Base-by-base conservation (phyloP, 2,113 vertebrate genomes). In the Sula dactylatra region DNA sequence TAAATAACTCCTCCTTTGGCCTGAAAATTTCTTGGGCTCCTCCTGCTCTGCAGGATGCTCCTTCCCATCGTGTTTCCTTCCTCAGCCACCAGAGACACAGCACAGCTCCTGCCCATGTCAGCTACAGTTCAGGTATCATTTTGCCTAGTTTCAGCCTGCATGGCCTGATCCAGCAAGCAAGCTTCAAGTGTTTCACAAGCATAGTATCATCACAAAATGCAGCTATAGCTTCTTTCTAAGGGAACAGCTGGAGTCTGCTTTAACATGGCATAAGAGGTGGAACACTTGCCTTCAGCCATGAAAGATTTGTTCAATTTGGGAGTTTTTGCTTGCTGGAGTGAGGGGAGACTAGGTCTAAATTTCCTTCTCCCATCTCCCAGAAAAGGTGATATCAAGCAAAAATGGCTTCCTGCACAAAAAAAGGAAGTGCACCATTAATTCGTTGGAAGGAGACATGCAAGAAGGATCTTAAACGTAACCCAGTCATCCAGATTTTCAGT, bases 391-490 rank as follows among this genome's bases (percentile, higher is more conserved):
- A 91, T 19, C 24, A 77, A 78, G 34, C 7, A 44, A 77, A 69
- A 86, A 19, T 3, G 2, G 20, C 26, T 83, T 38, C 36, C 12
- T 83, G 16, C n/a, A 71, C 56, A 42, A 24, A 67, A 42, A 47
- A 47, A 15, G 9, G 9, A 80, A 64, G 38, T 12, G 8, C 27
- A 58, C 8, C 22, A 25, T 47, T 31, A 44, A 9, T 42, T 81
- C 0, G 0, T 0, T 52, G 45, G 44, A 77, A 81, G 22, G 36
- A 78, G 45, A 59, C 11, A 45, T 0, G 18, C 17, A 82, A 70
- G 59, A 73, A 85, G 11, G 38, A 90, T 58, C 55, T 58, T 31
- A 40, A 49, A 29, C 1, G 0, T 55, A 71, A 80, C 8, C 34
- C 71, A 76, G 14, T 20, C 27, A 24, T 47, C 52, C 5, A 1